phyloP scores from a whole-genome alignment of 2,888 invertebrate genomes.

The Oeneis ivallda region DNA sequence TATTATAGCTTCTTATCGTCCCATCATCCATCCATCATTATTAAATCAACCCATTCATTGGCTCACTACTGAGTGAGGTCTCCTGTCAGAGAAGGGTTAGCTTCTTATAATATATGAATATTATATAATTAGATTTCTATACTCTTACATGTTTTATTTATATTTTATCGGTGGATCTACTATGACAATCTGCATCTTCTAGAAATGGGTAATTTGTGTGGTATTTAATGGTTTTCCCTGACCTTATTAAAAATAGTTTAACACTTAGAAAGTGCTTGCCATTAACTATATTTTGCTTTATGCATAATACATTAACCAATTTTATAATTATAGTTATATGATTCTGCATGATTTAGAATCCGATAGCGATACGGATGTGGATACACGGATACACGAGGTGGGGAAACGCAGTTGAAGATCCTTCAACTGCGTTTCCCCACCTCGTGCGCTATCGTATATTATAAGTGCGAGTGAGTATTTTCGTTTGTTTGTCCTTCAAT shows the following conservation, averaged over 20 bases:
- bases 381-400: too few species aligned
- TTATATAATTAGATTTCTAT: not conserved
- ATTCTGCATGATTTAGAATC: not conserved
- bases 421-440: too few species aligned
- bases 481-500: too few species aligned
- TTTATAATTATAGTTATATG: not conserved
- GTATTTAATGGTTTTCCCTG: not conserved
- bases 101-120: not conserved
- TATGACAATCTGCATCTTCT: conserved; percentile 51
- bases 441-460: too few species aligned
- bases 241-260: conserved; percentile 10
- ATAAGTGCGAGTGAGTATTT: too few species aligned
- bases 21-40: too few species aligned
- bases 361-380: too few species aligned
- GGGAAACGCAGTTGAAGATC: too few species aligned
- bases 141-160: conserved; percentile 21
- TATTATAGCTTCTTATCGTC: too few species aligned
- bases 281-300: not conserved
- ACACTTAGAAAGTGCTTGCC: not conserved
- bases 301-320: not conserved
- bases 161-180: conserved; percentile 60
- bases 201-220: conserved; percentile 71
- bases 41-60: too few species aligned
- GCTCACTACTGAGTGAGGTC: too few species aligned
- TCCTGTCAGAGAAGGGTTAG: too few species aligned